Conservation (phyloP, 2,888 invertebrate genomes). For the Lottia scabra region DNA sequence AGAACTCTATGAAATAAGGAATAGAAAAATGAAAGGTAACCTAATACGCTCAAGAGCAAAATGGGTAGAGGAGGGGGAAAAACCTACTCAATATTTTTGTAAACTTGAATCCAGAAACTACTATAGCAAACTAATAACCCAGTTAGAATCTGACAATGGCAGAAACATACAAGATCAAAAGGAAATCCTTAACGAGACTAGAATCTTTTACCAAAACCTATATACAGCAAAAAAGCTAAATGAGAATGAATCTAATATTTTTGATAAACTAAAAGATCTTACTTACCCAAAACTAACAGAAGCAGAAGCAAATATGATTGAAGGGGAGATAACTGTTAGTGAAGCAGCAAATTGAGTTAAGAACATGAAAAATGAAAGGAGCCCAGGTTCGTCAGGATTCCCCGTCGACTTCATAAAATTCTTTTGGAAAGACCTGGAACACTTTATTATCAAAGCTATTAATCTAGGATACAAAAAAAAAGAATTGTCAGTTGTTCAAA, state of each 20-base stretch:
- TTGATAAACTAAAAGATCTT: no score
- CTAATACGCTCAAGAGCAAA: slow-evolving; percentile 1
- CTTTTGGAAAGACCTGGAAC: slow-evolving; percentile 20
- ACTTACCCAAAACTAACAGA: no score
- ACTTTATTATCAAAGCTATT: slow-evolving; percentile 15
- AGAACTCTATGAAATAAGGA: background rate
- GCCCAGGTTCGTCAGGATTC: slow-evolving; percentile 22
- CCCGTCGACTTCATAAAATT: slow-evolving; percentile 23
- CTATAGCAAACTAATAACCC: slow-evolving; percentile 5
- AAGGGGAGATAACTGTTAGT: no score
- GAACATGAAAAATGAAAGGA: no score
- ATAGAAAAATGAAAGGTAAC: slow-evolving; percentile 12
- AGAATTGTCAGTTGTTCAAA: slow-evolving; percentile 24
- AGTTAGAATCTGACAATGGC: slow-evolving; percentile 5
- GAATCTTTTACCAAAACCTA: no score
- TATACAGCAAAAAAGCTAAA: no score
- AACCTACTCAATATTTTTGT: slow-evolving; percentile 21
- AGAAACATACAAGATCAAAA: no score
- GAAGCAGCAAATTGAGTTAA: no score
- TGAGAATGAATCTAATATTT: no score
- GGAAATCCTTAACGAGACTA: no score
- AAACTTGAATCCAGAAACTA: slow-evolving; percentile 15
- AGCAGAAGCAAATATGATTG: no score
- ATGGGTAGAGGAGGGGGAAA: slow-evolving; percentile 20
- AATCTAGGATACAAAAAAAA: no score